A percentile compares a stretch with the other conserved stretches of the same genome.
Evolutionary conservation across 1,140 invertebrate genomes (phyloP).

Genomic region (Aricia agestis): DNA sequence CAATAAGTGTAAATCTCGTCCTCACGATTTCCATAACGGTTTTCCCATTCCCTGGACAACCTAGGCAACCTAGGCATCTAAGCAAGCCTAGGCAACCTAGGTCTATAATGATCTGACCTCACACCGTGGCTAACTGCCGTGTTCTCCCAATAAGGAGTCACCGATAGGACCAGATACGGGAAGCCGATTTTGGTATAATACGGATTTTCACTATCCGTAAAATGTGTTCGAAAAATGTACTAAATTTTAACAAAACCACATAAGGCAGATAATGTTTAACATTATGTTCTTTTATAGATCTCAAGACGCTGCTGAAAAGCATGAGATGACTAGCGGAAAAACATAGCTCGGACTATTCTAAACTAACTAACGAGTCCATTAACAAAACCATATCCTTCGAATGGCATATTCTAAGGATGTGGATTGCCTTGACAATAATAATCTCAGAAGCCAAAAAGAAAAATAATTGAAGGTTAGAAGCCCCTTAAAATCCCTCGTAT

Average conservation of each 20-base stretch:
- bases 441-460: background rate
- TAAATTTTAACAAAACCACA: too few relatives aligned
- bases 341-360: too few relatives aligned
- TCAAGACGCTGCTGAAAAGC: too few relatives aligned
- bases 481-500: background rate
- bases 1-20: background rate
- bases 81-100: background rate
- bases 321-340: too few relatives aligned
- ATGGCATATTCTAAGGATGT: too few relatives aligned
- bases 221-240: background rate
- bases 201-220: background rate
- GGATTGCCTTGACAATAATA: too few relatives aligned
- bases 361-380: too few relatives aligned
- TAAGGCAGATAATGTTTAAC: too few relatives aligned
- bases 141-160: background rate
- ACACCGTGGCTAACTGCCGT: background rate
- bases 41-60: background rate
- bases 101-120: conserved; percentile 2
- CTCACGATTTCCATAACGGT: background rate
- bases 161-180: background rate
- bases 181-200: background rate
- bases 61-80: background rate
- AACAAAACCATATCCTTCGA: too few relatives aligned
- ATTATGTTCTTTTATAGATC: too few relatives aligned
- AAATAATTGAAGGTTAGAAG: background rate